These are phyloP conservation scores for Pelagia noctiluca DNA, from an alignment of 30 jellyfish, hydroid and myxozoan species.

Conservation along the genomic window DNA sequence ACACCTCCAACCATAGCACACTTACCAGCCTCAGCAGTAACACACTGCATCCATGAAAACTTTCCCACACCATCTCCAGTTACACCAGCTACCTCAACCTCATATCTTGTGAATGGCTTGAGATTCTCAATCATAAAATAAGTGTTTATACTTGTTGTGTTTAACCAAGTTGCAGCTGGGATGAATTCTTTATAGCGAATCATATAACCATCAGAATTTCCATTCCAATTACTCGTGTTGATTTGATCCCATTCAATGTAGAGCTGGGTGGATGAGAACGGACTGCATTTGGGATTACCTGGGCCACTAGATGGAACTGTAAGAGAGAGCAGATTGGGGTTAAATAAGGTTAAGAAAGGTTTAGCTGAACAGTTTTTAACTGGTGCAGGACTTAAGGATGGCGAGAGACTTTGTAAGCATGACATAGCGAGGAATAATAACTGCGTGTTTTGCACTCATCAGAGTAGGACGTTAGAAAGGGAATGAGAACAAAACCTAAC, in stretches of 20 bases:
- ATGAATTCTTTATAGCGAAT: neutral
- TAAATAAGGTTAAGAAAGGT: too few species aligned
- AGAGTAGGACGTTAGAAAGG: too few species aligned
- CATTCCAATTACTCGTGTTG: slow-evolving; percentile 12
- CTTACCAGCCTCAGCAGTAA: slow-evolving; percentile 63
- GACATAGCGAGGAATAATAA: too few species aligned
- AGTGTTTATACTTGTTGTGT: neutral
- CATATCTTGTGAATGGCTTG: slow-evolving; percentile 29
- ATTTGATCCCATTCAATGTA: neutral
- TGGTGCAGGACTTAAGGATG: too few species aligned
- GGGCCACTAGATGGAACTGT: slow-evolving; percentile 26
- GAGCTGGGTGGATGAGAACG: neutral
- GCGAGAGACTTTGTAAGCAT: too few species aligned
- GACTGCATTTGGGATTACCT: slow-evolving; percentile 4
- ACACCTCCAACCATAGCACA: too few species aligned
- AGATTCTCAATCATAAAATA: neutral
- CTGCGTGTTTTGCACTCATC: too few species aligned
- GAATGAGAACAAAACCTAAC: too few species aligned
- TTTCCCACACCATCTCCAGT: slow-evolving; percentile 63
- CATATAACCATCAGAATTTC: neutral
- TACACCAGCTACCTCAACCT: slow-evolving; percentile 49
- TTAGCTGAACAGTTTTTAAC: too few species aligned
- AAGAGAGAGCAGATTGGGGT: neutral
- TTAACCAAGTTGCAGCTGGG: neutral
- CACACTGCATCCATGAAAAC: slow-evolving; percentile 44